Evolutionary conservation across 2,888 invertebrate genomes (phyloP), one percentile per base, ranked within the genome.

Genomic region (Cataglyphis livida): DNA sequence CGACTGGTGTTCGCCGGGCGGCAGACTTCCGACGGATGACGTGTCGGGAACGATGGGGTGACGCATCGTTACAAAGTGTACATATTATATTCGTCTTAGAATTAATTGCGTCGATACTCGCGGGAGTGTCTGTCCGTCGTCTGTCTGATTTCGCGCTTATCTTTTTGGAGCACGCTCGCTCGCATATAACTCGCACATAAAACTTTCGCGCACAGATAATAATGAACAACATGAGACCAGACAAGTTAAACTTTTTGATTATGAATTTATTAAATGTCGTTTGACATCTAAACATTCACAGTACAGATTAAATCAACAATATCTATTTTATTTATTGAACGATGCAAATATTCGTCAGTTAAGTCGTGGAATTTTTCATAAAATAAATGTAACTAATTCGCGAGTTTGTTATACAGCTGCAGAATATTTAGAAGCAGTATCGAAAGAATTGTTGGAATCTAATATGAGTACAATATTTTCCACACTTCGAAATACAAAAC

Each of bases 271-370:
- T 65, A 65, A 65, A 65, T 65, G 38, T 65, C 38, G 44, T 38
- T 64, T 64, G 28, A 25, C 32, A 25, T 64, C 32, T 25, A 64
- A 10, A 64, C 64, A 64, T 25, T 1, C 25, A 25, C 25, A 25
- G 3, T 64, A 65, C 64, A 41, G 88, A 41, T 64, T 84, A 61
- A 87, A 90, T 70, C 76, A 82, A 61, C 89, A 87, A 73, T 85
- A 88, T 70, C 62, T 90, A 48, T 90, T 89, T 82, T 87, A 75
- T 73, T 83, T 89, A 66, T 66, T 88, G 68, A 78, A 89, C 51
- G 70, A 88, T 51, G 65, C 82, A 7, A 90, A 88, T 81, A 76
- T 87, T 12, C 84, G 87, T 38, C 86, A 89, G 84, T 51, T 90
- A 44, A 89, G 82, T 32, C 32, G 32, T 32, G 32, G 5, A 32